A percentile compares a stretch with the other conserved stretches of the same genome.
phyloP scores from a whole-genome alignment of 2,888 invertebrate genomes.

The Glaucopsyche alexis region DNA sequence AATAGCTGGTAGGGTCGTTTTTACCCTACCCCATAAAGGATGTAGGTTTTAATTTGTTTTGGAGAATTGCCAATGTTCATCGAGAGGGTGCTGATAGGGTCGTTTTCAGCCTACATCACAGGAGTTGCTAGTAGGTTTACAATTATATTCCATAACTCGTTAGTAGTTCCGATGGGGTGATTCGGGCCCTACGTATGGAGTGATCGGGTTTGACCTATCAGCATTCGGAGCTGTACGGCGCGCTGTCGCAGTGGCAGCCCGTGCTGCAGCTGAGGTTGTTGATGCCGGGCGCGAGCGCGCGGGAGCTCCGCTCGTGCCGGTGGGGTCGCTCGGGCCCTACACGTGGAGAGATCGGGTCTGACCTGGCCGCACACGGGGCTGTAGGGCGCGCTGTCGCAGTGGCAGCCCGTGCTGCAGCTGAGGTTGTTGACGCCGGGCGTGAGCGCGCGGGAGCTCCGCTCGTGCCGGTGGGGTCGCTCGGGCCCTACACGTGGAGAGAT shows the following conservation, averaged over 20 bases:
- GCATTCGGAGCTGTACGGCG: slow-evolving; percentile 91
- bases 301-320: slow-evolving; percentile 84
- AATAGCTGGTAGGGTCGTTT: no score
- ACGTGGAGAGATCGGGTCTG: neutral
- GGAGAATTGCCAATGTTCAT: no score
- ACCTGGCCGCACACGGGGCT: slow-evolving; percentile 90
- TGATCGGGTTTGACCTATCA: slow-evolving; percentile 73
- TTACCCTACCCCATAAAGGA: no score
- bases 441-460: slow-evolving; percentile 88
- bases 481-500: no score
- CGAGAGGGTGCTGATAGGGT: no score
- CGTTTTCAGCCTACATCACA: no score
- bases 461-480: slow-evolving; percentile 45
- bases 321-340: no score
- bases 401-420: slow-evolving; percentile 83
- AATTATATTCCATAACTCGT: no score
- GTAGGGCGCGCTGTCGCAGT: slow-evolving; percentile 88
- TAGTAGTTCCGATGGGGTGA: no score
- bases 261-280: slow-evolving; percentile 77
- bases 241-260: slow-evolving; percentile 86
- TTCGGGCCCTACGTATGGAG: no score
- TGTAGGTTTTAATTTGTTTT: no score
- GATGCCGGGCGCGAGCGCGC: slow-evolving; percentile 76
- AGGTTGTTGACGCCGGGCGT: slow-evolving; percentile 51
- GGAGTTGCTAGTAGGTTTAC: no score